Percentiles rank a stretch among this genome's conserved stretches.
Conservation (phyloP, 2,888 invertebrate species). For the Clunio marinus region DNA sequence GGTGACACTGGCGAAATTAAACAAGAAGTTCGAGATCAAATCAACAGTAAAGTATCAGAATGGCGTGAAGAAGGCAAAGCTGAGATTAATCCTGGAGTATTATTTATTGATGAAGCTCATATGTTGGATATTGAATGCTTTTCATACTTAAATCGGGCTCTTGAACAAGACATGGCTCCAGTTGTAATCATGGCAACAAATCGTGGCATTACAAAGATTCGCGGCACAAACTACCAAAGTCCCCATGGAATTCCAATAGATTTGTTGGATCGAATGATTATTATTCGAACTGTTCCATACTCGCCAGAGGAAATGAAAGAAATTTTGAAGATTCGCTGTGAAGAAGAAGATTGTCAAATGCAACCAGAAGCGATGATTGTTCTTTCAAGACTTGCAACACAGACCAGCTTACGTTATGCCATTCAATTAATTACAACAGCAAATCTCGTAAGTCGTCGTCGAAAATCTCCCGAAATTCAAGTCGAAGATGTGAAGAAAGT, state of each 20-base stretch:
- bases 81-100: constrained; percentile 95
- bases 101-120: constrained; percentile 96
- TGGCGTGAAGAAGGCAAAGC: constrained; percentile 99
- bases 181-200: constrained; percentile 99
- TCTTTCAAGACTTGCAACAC: constrained; percentile 85
- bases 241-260: constrained; percentile 98
- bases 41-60: constrained; percentile 94
- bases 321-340: constrained; percentile 90
- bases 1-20: constrained; percentile 99
- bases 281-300: constrained; percentile 87
- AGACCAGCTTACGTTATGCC: constrained; percentile 92
- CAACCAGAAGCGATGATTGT: constrained; percentile 84
- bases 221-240: constrained; percentile 88
- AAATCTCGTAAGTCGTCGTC: constrained; percentile 83
- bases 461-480: constrained; percentile 77
- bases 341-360: constrained; percentile 97
- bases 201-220: constrained; percentile 87
- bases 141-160: constrained; percentile 92
- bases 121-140: constrained; percentile 99
- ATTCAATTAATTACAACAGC: constrained; percentile 97
- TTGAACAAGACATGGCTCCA: constrained; percentile 96
- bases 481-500: constrained; percentile 94
- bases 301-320: constrained; percentile 82
- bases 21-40: constrained; percentile 94
- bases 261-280: constrained; percentile 90